phyloP scores from a whole-genome alignment of 2,888 invertebrate genomes.

The Furcula furcula region DNA sequence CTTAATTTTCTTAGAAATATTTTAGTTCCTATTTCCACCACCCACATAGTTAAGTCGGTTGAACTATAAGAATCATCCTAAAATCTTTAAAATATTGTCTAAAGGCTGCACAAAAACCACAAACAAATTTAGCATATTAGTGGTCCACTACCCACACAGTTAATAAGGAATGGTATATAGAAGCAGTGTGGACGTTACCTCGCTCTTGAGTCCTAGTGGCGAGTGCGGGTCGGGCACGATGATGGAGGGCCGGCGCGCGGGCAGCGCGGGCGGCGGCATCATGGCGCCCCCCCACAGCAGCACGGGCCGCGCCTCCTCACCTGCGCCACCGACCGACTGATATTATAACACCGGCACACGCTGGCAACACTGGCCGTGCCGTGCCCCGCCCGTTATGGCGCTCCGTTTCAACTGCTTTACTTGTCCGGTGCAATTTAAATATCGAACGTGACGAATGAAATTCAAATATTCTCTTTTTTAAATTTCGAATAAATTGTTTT shows the following conservation, averaged over 20 bases:
- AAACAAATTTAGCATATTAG: too few relatives aligned
- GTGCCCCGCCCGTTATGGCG: conserved; percentile 10
- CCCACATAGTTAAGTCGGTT: too few relatives aligned
- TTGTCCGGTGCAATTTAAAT: not conserved
- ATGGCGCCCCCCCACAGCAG: conserved; percentile 67
- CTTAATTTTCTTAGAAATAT: too few relatives aligned
- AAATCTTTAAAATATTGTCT: too few relatives aligned
- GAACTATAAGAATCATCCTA: too few relatives aligned
- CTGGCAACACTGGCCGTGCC: conserved; percentile 9
- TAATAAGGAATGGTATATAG: too few relatives aligned
- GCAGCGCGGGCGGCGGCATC: conserved; percentile 82
- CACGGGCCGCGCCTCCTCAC: conserved; percentile 55
- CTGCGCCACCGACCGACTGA: conserved; percentile 20
- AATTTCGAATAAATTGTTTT: too few relatives aligned
- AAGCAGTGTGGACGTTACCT: too few relatives aligned
- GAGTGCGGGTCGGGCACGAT: conserved; percentile 81
- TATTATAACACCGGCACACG: conserved; percentile 6
- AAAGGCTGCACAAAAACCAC: too few relatives aligned
- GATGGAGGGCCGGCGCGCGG: conserved; percentile 84
- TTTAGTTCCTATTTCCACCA: too few relatives aligned
- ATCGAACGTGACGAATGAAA: not conserved
- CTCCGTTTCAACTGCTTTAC: conserved; percentile 19
- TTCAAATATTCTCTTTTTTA: too few relatives aligned
- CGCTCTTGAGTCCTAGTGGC: conserved; percentile 82
- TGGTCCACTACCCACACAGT: too few relatives aligned